Evolutionary conservation across 2,888 invertebrate species (phyloP).

Genomic region (Chrysina gloriosa): DNA sequence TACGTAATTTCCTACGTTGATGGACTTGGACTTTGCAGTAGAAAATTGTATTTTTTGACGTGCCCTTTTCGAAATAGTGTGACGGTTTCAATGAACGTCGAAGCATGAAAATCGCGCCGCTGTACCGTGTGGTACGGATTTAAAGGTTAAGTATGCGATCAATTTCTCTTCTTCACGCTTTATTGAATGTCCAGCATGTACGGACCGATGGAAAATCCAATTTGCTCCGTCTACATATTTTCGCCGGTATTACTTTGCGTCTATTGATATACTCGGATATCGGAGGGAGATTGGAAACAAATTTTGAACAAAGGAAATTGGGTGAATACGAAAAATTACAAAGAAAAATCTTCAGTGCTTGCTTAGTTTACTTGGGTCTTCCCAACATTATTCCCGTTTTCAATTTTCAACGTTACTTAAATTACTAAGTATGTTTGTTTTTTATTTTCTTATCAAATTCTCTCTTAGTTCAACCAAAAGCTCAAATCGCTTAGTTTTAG

Average conservation of each 20-base stretch:
- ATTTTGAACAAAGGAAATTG: no score
- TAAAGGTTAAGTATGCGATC: slow-evolving; percentile 41
- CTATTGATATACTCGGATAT: no score
- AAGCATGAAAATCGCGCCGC: slow-evolving; percentile 1
- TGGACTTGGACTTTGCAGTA: neutral
- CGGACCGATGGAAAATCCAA: neutral
- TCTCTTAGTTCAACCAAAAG: no score
- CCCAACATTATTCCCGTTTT: no score
- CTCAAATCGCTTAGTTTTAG: no score
- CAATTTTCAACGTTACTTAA: no score
- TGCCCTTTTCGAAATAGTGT: neutral
- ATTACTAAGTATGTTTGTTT: no score
- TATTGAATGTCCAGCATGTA: slow-evolving; percentile 11
- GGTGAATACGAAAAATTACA: no score
- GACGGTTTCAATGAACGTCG: neutral
- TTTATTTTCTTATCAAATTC: no score
- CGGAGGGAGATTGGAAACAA: no score
- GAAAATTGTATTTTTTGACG: neutral
- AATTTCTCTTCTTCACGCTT: slow-evolving; percentile 21
- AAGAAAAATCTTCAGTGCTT: no score
- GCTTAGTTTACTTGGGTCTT: no score
- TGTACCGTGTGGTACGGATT: slow-evolving; percentile 16
- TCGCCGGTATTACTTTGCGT: neutral
- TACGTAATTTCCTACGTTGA: neutral
- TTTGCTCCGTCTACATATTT: neutral